Conservation (phyloP, 2,797 vertebrate species). For the Ciconia nigra region DNA sequence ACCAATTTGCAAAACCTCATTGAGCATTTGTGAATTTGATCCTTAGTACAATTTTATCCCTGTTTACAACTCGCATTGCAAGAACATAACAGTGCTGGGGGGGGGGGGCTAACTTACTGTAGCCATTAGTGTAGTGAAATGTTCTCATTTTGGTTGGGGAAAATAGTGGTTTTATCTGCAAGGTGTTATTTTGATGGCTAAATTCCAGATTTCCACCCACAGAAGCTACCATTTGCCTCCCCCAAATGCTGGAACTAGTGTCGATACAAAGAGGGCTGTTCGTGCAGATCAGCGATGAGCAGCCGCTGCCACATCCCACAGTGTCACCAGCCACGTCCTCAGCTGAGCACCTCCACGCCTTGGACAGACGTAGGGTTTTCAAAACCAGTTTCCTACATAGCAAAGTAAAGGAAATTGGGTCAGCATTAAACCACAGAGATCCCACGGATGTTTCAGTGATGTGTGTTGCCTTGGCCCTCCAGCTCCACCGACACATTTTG, state of each 20-base stretch:
- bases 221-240: not conserved
- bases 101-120: not conserved
- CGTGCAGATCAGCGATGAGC: not conserved
- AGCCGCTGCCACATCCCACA: not conserved
- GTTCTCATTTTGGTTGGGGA: not conserved
- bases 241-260: not conserved
- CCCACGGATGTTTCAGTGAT: not conserved
- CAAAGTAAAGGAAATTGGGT: not conserved
- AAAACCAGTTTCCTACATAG: not conserved
- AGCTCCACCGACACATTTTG: rapidly evolving
- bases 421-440: not conserved
- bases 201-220: not conserved
- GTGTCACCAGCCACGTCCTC: not conserved
- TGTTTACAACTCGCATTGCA: not conserved
- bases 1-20: not conserved
- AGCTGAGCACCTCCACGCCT: rapidly evolving
- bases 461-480: not conserved
- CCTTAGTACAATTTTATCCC: not conserved
- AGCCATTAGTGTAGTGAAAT: not conserved
- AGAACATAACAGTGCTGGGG: not conserved
- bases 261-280: not conserved
- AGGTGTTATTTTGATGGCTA: not conserved
- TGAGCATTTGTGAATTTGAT: not conserved
- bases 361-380: not conserved
- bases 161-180: not conserved